A percentile compares a stretch with the other conserved stretches of the same genome.
Conservation (phyloP, 2,113 vertebrate species). For the Sigmodon hispidus region DNA sequence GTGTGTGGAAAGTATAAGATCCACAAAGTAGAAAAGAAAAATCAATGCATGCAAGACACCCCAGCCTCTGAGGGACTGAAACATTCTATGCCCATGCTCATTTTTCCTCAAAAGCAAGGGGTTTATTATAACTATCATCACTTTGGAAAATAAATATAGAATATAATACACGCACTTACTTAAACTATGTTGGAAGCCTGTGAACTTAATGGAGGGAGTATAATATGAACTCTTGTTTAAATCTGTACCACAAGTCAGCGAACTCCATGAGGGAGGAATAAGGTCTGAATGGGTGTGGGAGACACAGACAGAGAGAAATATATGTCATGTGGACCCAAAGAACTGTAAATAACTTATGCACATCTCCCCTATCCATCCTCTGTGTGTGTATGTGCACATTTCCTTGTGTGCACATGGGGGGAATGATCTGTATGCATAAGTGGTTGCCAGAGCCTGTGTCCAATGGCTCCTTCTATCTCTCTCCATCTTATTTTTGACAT, state of each 20-base stretch:
- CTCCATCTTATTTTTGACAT: neutral
- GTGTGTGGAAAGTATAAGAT: neutral
- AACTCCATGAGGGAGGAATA: neutral
- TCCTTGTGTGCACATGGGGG: neutral
- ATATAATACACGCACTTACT: neutral
- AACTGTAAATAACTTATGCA: neutral
- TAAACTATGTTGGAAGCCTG: neutral
- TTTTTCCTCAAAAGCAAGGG: conserved; percentile 21
- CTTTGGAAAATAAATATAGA: conserved; percentile 26
- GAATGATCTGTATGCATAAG: neutral
- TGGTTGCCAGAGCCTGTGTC: neutral
- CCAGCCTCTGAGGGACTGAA: neutral
- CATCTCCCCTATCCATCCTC: neutral
- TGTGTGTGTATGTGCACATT: neutral
- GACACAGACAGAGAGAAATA: neutral
- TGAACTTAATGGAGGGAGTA: neutral
- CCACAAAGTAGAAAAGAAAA: neutral
- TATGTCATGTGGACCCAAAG: neutral
- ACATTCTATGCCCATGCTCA: neutral
- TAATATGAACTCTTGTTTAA: neutral
- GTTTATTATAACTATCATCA: neutral
- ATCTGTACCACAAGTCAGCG: neutral
- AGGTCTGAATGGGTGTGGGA: neutral
- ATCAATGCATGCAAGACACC: neutral
- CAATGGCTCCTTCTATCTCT: neutral